Conservation (phyloP, 2,888 invertebrate species). For the Timema cristinae region DNA sequence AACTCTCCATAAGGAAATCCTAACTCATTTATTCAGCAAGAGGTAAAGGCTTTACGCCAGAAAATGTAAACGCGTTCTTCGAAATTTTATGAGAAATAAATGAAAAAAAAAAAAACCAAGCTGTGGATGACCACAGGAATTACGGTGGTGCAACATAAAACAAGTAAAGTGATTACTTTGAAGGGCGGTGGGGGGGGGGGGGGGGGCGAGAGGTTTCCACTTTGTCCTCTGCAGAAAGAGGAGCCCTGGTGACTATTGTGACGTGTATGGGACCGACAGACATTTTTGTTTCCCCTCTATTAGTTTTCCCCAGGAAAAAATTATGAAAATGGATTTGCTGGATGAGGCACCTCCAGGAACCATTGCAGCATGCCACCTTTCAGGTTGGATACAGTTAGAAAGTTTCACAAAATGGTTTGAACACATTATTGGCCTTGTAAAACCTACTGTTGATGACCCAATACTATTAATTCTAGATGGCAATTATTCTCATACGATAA, state of each 20-base stretch:
- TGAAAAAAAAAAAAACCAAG: not conserved
- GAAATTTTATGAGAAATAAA: not conserved
- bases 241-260: conserved; percentile 37
- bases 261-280: conserved; percentile 26
- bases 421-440: conserved; percentile 33
- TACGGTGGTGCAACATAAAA: not conserved
- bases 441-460: conserved; percentile 35
- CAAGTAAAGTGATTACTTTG: not conserved
- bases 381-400: conserved; percentile 39
- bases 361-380: conserved; percentile 35
- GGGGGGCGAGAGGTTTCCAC: not conserved
- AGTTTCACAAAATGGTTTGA: conserved; percentile 39
- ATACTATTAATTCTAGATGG: conserved; percentile 33
- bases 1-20: not conserved
- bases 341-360: conserved; percentile 38
- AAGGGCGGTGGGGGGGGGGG: too few species aligned
- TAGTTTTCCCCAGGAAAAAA: conserved; percentile 5
- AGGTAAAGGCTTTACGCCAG: not conserved
- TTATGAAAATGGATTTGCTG: conserved; percentile 24
- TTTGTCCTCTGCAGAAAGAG: conserved; percentile 30
- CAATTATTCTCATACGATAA: conserved; percentile 28
- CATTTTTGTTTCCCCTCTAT: not conserved
- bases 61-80: not conserved
- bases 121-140: conserved; percentile 1
- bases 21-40: not conserved